phyloP scores from a whole-genome alignment of 2,797 vertebrate species.

The Philypnodon macrostomus region DNA sequence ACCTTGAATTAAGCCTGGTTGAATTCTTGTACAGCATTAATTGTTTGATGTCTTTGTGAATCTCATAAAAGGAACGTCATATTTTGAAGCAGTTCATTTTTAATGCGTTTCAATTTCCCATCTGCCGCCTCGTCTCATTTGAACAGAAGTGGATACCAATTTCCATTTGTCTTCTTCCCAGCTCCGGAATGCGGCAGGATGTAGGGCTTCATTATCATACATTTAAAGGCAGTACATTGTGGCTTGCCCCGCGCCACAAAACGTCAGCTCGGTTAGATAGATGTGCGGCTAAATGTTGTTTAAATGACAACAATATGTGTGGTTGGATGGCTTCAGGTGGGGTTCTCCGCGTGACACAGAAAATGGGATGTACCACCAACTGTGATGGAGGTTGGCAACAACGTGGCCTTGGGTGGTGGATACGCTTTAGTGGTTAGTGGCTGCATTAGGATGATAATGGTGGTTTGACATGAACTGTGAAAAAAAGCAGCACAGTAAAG shows the following conservation, averaged over 20 bases:
- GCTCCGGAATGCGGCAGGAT: slow-evolving; percentile 19
- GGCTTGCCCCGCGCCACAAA: slow-evolving; percentile 36
- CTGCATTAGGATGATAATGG: not conserved
- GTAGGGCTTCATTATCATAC: slow-evolving; percentile 35
- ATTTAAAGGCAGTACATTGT: slow-evolving; percentile 43
- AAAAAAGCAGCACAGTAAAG: slow-evolving; percentile 1
- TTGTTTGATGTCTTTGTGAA: slow-evolving; percentile 19
- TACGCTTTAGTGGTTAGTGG: slow-evolving; percentile 32
- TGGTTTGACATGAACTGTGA: not conserved
- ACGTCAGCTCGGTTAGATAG: slow-evolving; percentile 33
- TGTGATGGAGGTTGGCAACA: slow-evolving; percentile 34
- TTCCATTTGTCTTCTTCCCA: slow-evolving; percentile 15
- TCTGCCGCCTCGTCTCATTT: slow-evolving; percentile 14
- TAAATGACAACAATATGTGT: slow-evolving; percentile 52
- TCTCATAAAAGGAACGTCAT: slow-evolving; percentile 6
- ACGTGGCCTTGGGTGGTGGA: slow-evolving; percentile 37
- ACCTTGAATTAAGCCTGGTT: slow-evolving; percentile 22
- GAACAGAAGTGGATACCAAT: slow-evolving; percentile 8
- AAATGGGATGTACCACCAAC: slow-evolving; percentile 64
- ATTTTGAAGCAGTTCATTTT: slow-evolving; percentile 7
- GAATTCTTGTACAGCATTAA: slow-evolving; percentile 28
- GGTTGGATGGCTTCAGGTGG: slow-evolving; percentile 55
- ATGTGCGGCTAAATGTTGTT: slow-evolving; percentile 45
- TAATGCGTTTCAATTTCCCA: slow-evolving; percentile 6
- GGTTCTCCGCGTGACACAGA: slow-evolving; percentile 50